phyloP scores from a whole-genome alignment of 2,888 invertebrate species.

The Perithous albicinctus region DNA sequence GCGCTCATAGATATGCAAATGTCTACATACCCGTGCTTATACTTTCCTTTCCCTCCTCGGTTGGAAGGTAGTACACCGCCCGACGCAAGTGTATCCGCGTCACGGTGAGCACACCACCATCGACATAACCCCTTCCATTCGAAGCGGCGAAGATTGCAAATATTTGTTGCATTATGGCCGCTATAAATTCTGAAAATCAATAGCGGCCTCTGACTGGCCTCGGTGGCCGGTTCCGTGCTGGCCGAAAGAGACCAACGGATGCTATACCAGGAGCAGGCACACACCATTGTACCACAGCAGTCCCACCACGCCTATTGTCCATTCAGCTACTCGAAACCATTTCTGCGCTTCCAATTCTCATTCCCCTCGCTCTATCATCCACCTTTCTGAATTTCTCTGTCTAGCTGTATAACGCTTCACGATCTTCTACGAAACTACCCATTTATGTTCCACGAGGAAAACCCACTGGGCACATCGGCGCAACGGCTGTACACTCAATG shows the following conservation, averaged over 20 bases:
- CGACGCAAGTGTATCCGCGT: conserved; percentile 42
- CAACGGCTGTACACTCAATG: conserved; percentile 20
- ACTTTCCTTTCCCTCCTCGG: conserved; percentile 29
- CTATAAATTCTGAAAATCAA: conserved; percentile 76
- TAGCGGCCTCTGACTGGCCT: conserved; percentile 61
- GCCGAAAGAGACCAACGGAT: conserved; percentile 32
- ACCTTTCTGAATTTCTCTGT: conserved; percentile 34
- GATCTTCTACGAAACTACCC: conserved; percentile 9
- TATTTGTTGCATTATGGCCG: conserved; percentile 74
- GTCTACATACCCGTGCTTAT: conserved; percentile 55
- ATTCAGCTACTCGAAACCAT: conserved; percentile 62
- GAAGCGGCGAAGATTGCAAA: conserved; percentile 72
- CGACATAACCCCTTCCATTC: neutral
- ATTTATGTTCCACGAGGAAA: conserved; percentile 19
- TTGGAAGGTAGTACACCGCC: conserved; percentile 37
- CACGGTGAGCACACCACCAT: conserved; percentile 24
- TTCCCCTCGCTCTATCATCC: conserved; percentile 27
- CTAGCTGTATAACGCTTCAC: neutral
- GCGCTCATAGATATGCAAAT: conserved; percentile 73
- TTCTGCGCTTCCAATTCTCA: conserved; percentile 40
- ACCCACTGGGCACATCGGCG: conserved; percentile 7
- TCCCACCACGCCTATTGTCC: conserved; percentile 60
- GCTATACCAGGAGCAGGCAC: conserved; percentile 42
- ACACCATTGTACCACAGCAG: conserved; percentile 21
- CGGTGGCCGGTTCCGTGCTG: conserved; percentile 53